phyloP scores from a whole-genome alignment of 2,797 vertebrate genomes.

The Cercopithecus diana region DNA sequence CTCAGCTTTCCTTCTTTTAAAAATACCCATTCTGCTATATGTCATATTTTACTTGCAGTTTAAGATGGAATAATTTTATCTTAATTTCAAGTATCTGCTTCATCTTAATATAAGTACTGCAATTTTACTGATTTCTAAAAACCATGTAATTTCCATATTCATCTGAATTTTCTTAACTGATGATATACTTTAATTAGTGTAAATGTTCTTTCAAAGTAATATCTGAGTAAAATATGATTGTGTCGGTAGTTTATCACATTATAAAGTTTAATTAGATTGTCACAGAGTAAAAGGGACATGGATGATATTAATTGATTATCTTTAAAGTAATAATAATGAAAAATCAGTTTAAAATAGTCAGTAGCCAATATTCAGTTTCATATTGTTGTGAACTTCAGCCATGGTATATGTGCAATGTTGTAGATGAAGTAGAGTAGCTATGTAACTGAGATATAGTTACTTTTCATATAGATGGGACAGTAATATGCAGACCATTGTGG shows the following conservation, averaged over 20 bases:
- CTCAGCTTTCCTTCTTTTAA: slow-evolving; percentile 44
- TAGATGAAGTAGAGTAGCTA: neutral
- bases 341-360: neutral
- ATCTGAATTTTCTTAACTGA: slow-evolving; percentile 49
- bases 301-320: neutral
- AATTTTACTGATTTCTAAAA: slow-evolving; percentile 69
- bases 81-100: slow-evolving; percentile 66
- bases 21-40: slow-evolving; percentile 49
- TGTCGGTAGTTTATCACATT: neutral
- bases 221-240: slow-evolving; percentile 50
- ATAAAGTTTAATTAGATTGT: neutral
- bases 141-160: slow-evolving; percentile 41
- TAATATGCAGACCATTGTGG: neutral
- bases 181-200: slow-evolving; percentile 61
- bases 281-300: neutral
- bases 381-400: neutral
- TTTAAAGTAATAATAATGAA: neutral
- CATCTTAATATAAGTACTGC: slow-evolving; percentile 56
- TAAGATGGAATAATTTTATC: slow-evolving; percentile 42
- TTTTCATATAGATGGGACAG: too few species aligned
- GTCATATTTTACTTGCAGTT: slow-evolving; percentile 31
- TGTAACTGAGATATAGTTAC: neutral
- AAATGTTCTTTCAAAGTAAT: slow-evolving; percentile 40
- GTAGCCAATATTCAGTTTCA: neutral
- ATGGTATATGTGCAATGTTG: fast-evolving